These are phyloP conservation scores for Frieseomelitta varia DNA, from an alignment of 1,140 invertebrate species.

Conservation along the genomic window DNA sequence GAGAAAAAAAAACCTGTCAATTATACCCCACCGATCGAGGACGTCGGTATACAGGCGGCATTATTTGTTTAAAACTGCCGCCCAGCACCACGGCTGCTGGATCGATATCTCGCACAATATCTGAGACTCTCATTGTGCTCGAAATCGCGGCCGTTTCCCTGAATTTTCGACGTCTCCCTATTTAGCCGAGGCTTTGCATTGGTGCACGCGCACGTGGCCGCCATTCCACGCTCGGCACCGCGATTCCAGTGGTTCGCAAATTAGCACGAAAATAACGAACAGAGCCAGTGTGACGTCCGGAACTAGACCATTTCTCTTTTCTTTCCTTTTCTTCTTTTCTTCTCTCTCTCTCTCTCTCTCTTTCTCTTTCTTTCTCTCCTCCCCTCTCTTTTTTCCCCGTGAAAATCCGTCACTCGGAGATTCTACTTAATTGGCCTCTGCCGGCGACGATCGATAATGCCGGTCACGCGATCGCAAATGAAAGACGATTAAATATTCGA, in stretches of 20 bases:
- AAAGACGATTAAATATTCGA: background rate
- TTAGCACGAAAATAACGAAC: constrained; percentile 30
- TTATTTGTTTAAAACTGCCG: constrained; percentile 44
- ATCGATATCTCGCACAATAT: constrained; percentile 33
- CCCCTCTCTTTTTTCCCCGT: too few species aligned
- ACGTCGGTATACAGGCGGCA: constrained; percentile 4
- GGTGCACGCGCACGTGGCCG: background rate
- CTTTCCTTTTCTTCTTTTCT: background rate
- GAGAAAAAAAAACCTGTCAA: constrained; percentile 23
- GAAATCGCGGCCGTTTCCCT: constrained; percentile 10
- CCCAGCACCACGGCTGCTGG: background rate
- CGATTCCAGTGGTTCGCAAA: background rate
- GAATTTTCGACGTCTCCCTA: constrained; percentile 15
- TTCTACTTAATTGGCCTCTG: constrained; percentile 2
- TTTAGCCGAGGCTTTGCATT: background rate
- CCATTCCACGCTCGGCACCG: background rate
- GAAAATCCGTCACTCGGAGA: background rate
- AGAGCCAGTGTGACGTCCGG: background rate
- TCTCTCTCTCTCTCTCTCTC: too few species aligned
- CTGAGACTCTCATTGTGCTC: constrained; percentile 34
- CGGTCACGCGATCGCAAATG: background rate
- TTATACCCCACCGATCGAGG: constrained; percentile 23
- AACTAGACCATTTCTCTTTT: background rate
- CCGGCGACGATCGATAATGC: background rate
- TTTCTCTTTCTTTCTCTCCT: background rate